Base-by-base conservation (phyloP, 2,888 invertebrate genomes). In the Saturnia japonica region DNA sequence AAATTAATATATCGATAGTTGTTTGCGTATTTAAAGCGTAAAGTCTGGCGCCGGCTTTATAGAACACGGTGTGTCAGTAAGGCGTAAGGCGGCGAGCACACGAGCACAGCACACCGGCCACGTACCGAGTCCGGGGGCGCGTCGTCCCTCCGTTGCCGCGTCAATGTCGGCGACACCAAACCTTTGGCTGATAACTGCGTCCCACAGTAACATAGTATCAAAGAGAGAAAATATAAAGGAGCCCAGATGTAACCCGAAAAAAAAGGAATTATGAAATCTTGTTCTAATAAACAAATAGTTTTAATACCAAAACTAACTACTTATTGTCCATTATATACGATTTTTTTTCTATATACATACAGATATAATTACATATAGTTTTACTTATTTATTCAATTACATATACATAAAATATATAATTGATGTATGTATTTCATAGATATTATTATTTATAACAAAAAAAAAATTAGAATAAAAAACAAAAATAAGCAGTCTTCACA, bases 111-210 rank as follows among this genome's bases (percentile, higher is more conserved):
- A 80, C 74, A 78, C 78, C 81, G 84, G 80, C 80, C 80, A 90
- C 92, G 85, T 92, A 91, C 91, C 91, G 89, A 82, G 75, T 87
- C 78, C 75, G 76, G 73, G 71, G 82, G 70, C 72, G 80, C 84
- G 77, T 85, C 85, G 82, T 84, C 86, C 81, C 83, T 83, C 80
- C 84, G 90, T 78, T 91, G 88, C 81, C 88, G 81, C 79, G 88
- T 88, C 81, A 89, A 88, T 80, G 90, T 89, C 76, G 91, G 86
- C 81, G 89, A 82, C 83, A 86, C 86, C 88, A 92, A 86, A 82
- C 91, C 92, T 85, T 91, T 90, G 81, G 90, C 85, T 77, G 93
- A 86, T 79, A 85, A 86, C 93, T 93, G 90, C 83, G 82, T 85
- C 82, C 83, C 84, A 86, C 76, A 85, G 81, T 84, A 82, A 85